Conservation (phyloP, 2,797 vertebrate genomes). For the Galagoides demidoff region DNA sequence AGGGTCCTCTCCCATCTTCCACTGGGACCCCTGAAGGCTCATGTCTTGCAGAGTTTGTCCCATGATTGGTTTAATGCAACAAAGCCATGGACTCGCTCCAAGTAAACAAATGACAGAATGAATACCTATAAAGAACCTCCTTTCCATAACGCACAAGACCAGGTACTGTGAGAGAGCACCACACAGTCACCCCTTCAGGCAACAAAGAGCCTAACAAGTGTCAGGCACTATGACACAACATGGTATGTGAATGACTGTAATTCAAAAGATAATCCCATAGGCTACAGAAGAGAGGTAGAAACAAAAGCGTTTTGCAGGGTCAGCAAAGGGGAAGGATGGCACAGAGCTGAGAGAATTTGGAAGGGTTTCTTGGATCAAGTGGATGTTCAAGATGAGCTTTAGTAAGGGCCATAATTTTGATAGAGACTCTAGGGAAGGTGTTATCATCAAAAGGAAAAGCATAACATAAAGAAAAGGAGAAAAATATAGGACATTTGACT, state of each 20-base stretch:
- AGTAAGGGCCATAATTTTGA: background rate
- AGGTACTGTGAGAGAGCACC: background rate
- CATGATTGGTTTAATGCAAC: background rate
- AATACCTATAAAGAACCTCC: background rate
- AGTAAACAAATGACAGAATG: conserved; percentile 2
- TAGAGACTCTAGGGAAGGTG: background rate
- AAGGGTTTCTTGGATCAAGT: background rate
- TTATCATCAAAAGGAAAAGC: background rate
- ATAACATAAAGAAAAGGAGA: background rate
- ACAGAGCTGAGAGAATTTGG: background rate
- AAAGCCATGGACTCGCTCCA: background rate
- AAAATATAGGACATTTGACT: background rate
- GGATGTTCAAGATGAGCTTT: background rate
- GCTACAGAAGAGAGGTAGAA: background rate
- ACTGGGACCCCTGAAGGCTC: background rate
- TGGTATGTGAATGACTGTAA: background rate
- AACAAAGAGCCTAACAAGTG: background rate
- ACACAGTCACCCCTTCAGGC: background rate
- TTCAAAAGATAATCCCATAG: background rate
- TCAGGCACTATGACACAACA: background rate
- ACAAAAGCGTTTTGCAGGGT: background rate
- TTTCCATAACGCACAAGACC: background rate
- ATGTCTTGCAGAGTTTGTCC: background rate
- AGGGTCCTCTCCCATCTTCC: background rate
- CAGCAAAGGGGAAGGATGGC: background rate